These are phyloP conservation scores for Theristicus caerulescens DNA, from an alignment of 2,113 vertebrate species.

Conservation along the genomic window DNA sequence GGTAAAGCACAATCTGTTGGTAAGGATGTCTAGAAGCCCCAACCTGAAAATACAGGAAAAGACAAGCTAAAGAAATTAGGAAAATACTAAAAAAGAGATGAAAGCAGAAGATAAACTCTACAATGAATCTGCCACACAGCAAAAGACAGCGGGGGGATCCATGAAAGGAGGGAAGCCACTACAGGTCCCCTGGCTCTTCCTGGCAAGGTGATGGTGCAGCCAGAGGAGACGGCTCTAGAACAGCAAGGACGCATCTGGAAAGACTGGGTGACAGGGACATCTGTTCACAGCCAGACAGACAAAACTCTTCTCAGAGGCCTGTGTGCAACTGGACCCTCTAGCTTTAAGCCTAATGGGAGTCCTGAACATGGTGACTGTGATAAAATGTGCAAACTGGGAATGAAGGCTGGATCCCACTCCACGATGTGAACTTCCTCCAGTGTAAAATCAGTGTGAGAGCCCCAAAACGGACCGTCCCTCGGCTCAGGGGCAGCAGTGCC, in stretches of 20 bases:
- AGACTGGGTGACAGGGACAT: neutral
- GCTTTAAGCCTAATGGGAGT: neutral
- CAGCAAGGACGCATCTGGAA: neutral
- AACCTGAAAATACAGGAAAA: neutral
- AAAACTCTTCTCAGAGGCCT: neutral
- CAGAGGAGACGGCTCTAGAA: neutral
- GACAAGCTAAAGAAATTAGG: neutral
- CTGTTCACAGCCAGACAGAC: neutral
- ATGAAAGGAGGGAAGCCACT: neutral
- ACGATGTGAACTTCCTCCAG: fast-evolving
- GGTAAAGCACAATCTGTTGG: neutral
- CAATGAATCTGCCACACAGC: neutral
- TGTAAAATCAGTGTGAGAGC: neutral
- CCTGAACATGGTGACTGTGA: fast-evolving
- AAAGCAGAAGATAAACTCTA: neutral
- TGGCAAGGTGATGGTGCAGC: neutral
- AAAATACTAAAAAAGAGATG: neutral
- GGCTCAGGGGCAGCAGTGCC: neutral
- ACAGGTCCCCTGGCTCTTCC: neutral
- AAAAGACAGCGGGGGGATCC: fast-evolving
- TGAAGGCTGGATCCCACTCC: neutral
- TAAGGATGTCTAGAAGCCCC: neutral
- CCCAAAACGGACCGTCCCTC: fast-evolving
- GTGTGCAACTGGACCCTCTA: neutral
- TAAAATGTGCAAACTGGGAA: neutral